Evolutionary conservation across 1,140 invertebrate genomes (phyloP).

Genomic region (Mya arenaria): DNA sequence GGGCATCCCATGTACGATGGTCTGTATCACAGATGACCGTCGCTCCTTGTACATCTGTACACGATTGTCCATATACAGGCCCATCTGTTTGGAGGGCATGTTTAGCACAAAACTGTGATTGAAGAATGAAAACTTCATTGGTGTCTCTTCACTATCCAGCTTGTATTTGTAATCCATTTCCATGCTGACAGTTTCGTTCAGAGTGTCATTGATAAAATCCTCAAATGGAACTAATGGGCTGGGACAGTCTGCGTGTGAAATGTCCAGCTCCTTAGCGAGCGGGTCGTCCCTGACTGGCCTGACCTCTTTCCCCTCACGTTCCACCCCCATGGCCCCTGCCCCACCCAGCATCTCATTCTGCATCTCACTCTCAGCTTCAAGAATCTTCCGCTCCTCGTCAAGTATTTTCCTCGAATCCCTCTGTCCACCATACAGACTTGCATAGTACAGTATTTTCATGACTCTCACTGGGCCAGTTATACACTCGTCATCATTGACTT

Average conservation of each 20-base stretch:
- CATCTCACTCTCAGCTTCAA: conserved; percentile 72
- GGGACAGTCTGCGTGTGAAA: conserved; percentile 90
- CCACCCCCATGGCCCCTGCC: conserved; percentile 71
- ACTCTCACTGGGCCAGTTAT: conserved; percentile 86
- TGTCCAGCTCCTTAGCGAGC: conserved; percentile 84
- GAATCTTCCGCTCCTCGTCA: conserved; percentile 73
- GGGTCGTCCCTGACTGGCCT: conserved; percentile 79
- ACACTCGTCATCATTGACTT: conserved; percentile 91
- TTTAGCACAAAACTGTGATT: conserved; percentile 95
- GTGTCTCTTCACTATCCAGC: conserved; percentile 81
- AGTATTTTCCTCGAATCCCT: conserved; percentile 85
- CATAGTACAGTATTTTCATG: conserved; percentile 92
- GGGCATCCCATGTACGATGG: conserved; percentile 88
- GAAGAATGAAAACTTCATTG: conserved; percentile 93
- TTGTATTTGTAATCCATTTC: conserved; percentile 96
- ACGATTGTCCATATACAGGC: conserved; percentile 95
- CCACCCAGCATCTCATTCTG: conserved; percentile 73
- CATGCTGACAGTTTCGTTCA: conserved; percentile 96
- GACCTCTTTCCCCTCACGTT: conserved; percentile 74
- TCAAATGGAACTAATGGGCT: conserved; percentile 91
- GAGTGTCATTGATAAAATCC: conserved; percentile 96
- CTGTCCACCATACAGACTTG: conserved; percentile 91
- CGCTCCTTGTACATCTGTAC: conserved; percentile 97
- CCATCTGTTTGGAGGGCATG: conserved; percentile 94
- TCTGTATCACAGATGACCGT: conserved; percentile 90